Evolutionary conservation across 2,113 vertebrate genomes (phyloP).

Genomic region (Spea bombifrons): DNA sequence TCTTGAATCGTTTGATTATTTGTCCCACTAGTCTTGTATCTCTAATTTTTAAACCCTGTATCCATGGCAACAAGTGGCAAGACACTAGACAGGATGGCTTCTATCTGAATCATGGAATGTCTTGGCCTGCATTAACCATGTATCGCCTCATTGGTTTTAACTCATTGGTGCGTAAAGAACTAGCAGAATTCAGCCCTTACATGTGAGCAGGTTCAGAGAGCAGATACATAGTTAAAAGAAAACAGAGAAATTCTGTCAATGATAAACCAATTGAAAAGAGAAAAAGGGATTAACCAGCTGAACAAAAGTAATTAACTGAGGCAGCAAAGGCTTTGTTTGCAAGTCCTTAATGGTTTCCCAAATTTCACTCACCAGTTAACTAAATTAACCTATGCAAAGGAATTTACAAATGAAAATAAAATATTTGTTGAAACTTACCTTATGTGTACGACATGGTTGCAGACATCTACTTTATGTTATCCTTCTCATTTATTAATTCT

Average conservation of each 20-base stretch:
- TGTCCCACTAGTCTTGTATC: neutral
- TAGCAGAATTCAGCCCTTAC: neutral
- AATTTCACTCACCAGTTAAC: too few relatives aligned
- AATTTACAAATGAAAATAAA: too few relatives aligned
- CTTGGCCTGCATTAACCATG: slow-evolving; percentile 29
- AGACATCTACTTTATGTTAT: too few relatives aligned
- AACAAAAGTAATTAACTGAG: too few relatives aligned
- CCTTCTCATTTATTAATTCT: too few relatives aligned
- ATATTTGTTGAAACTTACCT: too few relatives aligned
- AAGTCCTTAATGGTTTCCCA: too few relatives aligned
- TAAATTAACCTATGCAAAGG: too few relatives aligned
- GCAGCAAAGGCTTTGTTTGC: too few relatives aligned
- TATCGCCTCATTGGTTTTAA: slow-evolving; percentile 12
- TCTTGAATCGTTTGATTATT: slow-evolving; percentile 34
- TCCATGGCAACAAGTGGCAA: neutral
- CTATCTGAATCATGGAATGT: neutral
- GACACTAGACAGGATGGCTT: neutral
- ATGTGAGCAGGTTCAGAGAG: neutral
- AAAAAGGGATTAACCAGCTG: too few relatives aligned
- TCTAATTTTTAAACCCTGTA: slow-evolving; percentile 3
- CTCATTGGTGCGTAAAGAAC: slow-evolving; percentile 29
- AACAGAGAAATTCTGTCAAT: slow-evolving; percentile 42
- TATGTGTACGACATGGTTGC: too few relatives aligned
- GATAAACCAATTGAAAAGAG: slow-evolving; percentile 50
- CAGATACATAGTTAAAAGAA: neutral